phyloP scores from a whole-genome alignment of 2,113 vertebrate genomes.

The Lucifuga dentata region DNA sequence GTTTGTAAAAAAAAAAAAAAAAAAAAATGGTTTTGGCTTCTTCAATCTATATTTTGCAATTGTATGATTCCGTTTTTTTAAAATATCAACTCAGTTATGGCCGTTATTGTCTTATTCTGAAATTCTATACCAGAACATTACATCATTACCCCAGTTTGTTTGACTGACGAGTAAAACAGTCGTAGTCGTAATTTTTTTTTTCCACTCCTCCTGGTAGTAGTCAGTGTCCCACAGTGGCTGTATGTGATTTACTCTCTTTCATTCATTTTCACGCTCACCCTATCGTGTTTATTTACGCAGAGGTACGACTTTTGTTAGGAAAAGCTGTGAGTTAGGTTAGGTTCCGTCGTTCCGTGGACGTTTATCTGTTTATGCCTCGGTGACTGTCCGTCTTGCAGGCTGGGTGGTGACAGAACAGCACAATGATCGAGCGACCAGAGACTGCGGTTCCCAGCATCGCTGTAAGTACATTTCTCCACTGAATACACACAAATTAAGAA shows the following conservation, averaged over 20 bases:
- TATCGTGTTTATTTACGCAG: neutral
- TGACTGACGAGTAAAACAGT: neutral
- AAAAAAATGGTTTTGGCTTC: too few relatives aligned
- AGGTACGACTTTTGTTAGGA: fast-evolving
- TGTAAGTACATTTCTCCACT: constrained; percentile 69
- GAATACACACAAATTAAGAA: neutral
- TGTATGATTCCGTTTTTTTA: too few relatives aligned
- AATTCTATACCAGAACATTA: constrained; percentile 30
- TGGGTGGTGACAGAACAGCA: constrained; percentile 73
- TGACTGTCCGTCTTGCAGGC: constrained; percentile 54
- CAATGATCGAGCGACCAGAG: constrained; percentile 85
- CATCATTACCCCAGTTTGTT: fast-evolving
- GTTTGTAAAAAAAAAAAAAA: too few relatives aligned
- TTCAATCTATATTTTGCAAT: too few relatives aligned
- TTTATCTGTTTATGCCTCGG: constrained; percentile 58
- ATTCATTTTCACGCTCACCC: constrained; percentile 37
- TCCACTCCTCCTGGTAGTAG: constrained; percentile 14
- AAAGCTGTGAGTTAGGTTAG: neutral
- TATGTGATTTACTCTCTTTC: constrained; percentile 60
- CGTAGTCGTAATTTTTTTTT: constrained; percentile 16
- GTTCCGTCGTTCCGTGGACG: constrained; percentile 19
- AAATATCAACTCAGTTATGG: too few relatives aligned
- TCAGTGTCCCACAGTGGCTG: constrained; percentile 25
- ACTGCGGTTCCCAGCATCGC: constrained; percentile 82
- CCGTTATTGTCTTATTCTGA: constrained; percentile 59